Conservation (phyloP, 2,113 vertebrate genomes). For the Fulica atra region DNA sequence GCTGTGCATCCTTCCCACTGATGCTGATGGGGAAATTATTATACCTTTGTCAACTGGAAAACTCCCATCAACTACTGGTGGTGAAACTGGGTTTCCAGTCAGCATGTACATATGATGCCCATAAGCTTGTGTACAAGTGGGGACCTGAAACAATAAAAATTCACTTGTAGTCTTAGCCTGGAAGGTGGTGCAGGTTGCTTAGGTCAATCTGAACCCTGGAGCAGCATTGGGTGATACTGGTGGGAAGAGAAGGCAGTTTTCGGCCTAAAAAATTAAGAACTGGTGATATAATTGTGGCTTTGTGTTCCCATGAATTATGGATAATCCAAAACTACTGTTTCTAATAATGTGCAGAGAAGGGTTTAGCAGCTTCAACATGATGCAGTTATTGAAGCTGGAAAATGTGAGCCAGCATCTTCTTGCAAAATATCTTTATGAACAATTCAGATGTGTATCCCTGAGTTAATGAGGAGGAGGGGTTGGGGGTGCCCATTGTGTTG, state of each 20-base stretch:
- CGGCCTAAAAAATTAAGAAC: background rate
- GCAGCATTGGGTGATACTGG: background rate
- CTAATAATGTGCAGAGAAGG: background rate
- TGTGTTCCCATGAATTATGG: background rate
- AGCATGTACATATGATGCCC: accelerated
- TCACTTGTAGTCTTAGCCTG: background rate
- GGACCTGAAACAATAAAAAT: background rate
- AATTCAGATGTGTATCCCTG: background rate
- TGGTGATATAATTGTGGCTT: no score
- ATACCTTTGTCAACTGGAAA: background rate
- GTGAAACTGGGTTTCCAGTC: background rate
- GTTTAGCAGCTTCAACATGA: background rate
- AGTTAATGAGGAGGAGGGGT: background rate
- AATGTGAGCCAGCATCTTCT: background rate
- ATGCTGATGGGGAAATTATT: background rate
- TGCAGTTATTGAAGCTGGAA: background rate
- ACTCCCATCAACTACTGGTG: background rate
- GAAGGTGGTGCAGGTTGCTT: background rate
- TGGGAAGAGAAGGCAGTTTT: background rate
- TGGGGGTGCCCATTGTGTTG: background rate
- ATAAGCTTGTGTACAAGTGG: no score
- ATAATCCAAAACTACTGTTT: background rate
- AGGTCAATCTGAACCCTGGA: background rate
- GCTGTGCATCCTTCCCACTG: background rate
- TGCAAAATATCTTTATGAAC: background rate